phyloP scores from a whole-genome alignment of 35 echinoderm and acorn worm species.

The Apostichopus californicus region DNA sequence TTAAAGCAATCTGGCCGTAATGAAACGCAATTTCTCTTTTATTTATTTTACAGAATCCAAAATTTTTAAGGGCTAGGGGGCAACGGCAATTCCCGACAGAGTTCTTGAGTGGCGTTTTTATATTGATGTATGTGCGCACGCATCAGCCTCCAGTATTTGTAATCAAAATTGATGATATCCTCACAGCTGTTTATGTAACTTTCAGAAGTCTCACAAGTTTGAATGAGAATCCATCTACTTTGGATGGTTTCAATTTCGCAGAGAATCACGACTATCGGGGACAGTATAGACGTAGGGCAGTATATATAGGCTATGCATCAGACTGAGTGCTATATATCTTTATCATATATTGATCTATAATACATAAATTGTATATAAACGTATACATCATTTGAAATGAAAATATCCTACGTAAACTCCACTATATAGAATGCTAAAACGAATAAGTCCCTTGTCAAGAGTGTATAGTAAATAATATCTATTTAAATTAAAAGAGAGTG shows the following conservation, averaged over 20 bases:
- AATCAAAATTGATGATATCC: conserved; percentile 34
- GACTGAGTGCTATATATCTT: too few species aligned
- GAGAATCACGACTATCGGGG: neutral
- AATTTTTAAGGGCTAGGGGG: conserved; percentile 12
- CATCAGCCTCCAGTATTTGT: conserved; percentile 28
- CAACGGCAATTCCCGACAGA: neutral
- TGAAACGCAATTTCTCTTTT: conserved; percentile 3
- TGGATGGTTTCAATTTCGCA: neutral
- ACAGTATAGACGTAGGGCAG: too few species aligned
- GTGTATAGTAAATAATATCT: too few species aligned
- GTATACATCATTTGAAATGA: too few species aligned
- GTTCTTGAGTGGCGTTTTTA: neutral
- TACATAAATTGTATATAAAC: too few species aligned
- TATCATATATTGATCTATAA: too few species aligned
- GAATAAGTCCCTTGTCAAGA: too few species aligned
- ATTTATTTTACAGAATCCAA: neutral
- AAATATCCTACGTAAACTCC: too few species aligned
- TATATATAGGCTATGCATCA: too few species aligned
- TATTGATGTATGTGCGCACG: neutral
- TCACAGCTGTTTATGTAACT: conserved; percentile 23
- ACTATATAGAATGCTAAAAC: too few species aligned
- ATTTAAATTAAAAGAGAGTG: too few species aligned
- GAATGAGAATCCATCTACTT: neutral
- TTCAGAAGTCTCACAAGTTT: neutral
- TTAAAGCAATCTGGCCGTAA: neutral